Evolutionary conservation across 1,140 invertebrate species (phyloP).

Genomic region (Macrosteles quadrilineatus): DNA sequence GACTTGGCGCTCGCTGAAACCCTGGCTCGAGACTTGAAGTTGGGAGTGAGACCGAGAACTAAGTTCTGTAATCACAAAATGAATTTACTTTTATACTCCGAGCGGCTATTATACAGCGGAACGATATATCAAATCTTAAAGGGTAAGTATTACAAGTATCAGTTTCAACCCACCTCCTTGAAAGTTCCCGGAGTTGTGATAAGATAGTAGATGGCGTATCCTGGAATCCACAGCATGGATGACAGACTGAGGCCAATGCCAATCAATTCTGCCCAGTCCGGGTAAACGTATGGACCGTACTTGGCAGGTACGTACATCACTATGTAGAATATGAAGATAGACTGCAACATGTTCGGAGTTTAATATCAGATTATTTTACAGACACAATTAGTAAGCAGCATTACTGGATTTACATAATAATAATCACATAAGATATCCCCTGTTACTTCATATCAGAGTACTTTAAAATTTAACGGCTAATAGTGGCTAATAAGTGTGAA

Average conservation of each 20-base stretch:
- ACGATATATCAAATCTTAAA: too few species aligned
- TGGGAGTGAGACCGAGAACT: conserved; percentile 52
- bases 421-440: too few species aligned
- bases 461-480: too few species aligned
- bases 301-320: conserved; percentile 67
- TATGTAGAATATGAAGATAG: conserved; percentile 69
- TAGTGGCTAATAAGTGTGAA: too few species aligned
- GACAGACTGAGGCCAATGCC: conserved; percentile 70
- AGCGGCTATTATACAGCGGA: too few species aligned
- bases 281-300: conserved; percentile 70
- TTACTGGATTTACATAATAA: too few species aligned
- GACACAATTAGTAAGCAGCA: too few species aligned
- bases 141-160: too few species aligned
- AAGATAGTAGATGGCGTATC: conserved; percentile 62
- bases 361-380: too few species aligned
- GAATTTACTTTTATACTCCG: too few species aligned
- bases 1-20: conserved; percentile 51
- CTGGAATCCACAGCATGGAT: conserved; percentile 74
- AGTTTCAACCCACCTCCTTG: conserved; percentile 56
- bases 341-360: conserved; percentile 60
- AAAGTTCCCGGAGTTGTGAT: conserved; percentile 53
- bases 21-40: conserved; percentile 53
- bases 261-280: conserved; percentile 68
- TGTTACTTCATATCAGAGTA: too few species aligned
- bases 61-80: conserved; percentile 58